Evolutionary conservation across 2,888 invertebrate genomes (phyloP).

Genomic region (Trachelus troglodyta): DNA sequence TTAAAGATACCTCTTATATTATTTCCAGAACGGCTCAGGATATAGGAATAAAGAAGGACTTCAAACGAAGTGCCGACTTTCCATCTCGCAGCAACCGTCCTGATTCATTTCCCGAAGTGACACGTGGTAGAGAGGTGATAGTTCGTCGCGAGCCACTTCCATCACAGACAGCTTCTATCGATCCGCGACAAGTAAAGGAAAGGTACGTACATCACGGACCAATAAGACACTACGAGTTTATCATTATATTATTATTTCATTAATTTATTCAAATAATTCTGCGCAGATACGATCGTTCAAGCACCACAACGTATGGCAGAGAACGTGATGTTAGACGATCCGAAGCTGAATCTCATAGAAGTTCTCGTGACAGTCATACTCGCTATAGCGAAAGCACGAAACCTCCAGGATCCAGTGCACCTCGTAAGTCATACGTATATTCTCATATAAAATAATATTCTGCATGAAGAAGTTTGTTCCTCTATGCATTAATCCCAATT

Average conservation of each 20-base stretch:
- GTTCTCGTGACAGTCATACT: constrained; percentile 57
- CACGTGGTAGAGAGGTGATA: constrained; percentile 60
- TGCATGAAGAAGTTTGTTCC: neutral
- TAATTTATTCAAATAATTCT: neutral
- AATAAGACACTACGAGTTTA: neutral
- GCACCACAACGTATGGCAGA: constrained; percentile 51
- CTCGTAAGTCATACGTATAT: constrained; percentile 53
- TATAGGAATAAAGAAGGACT: constrained; percentile 58
- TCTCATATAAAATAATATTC: neutral
- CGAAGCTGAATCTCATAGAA: constrained; percentile 59
- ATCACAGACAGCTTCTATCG: constrained; percentile 52
- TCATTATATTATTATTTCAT: neutral
- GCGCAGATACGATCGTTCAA: constrained; percentile 57
- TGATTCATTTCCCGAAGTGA: constrained; percentile 57
- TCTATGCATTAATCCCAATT: neutral
- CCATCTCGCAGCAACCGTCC: constrained; percentile 58
- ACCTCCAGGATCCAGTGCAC: constrained; percentile 56
- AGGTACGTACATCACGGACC: constrained; percentile 40
- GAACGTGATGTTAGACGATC: constrained; percentile 62
- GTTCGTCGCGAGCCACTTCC: constrained; percentile 58
- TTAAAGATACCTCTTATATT: neutral
- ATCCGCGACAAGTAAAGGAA: constrained; percentile 62
- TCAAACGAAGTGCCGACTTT: constrained; percentile 58
- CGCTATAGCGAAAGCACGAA: constrained; percentile 61
- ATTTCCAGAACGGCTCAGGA: constrained; percentile 54